These are phyloP conservation scores for Bombus turneri DNA, from an alignment of 1,140 invertebrate genomes.

Conservation along the genomic window DNA sequence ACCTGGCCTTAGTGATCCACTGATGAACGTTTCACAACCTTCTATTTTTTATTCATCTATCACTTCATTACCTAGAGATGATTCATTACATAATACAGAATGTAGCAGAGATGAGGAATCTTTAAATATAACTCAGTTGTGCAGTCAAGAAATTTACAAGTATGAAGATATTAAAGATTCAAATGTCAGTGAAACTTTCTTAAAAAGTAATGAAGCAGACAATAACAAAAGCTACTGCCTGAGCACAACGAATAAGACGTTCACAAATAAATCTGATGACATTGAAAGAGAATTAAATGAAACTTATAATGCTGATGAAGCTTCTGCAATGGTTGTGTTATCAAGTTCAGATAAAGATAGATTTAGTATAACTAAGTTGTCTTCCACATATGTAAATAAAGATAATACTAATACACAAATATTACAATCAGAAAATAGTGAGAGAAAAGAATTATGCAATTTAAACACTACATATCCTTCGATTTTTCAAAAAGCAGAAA, in stretches of 20 bases:
- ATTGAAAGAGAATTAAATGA: slow-evolving; percentile 33
- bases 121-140: neutral
- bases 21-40: slow-evolving; percentile 78
- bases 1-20: slow-evolving; percentile 71
- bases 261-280: slow-evolving; percentile 36
- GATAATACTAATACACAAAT: slow-evolving; percentile 30
- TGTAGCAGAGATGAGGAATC: slow-evolving; percentile 22
- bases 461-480: slow-evolving; percentile 38
- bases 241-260: slow-evolving; percentile 49
- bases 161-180: neutral
- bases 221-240: slow-evolving; percentile 22
- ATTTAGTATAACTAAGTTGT: slow-evolving; percentile 27
- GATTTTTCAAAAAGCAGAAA: neutral
- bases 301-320: slow-evolving; percentile 24
- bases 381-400: slow-evolving; percentile 60
- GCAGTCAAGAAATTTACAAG: neutral
- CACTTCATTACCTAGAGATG: slow-evolving; percentile 52
- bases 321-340: neutral
- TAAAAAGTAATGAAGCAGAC: neutral
- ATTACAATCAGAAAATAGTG: neutral
- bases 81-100: slow-evolving; percentile 10
- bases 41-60: slow-evolving; percentile 74
- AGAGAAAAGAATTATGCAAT: neutral
- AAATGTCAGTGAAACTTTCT: slow-evolving; percentile 30
- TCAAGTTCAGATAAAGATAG: slow-evolving; percentile 31